Evolutionary conservation across 2,888 invertebrate species (phyloP).

Genomic region (Apodemia zela): DNA sequence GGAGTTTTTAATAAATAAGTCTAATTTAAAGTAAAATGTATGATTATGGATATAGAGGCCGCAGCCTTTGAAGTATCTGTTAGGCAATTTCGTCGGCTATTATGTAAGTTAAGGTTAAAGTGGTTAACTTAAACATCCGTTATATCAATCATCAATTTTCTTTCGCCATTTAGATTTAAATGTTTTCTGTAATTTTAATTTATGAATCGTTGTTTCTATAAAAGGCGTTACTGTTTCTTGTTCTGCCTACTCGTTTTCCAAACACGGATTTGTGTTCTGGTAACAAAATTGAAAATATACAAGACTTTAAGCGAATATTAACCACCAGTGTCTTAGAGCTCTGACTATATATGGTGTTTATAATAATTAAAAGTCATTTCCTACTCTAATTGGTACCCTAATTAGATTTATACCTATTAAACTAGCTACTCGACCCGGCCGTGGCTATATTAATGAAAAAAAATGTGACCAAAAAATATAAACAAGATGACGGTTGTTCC

Average conservation of each 20-base stretch:
- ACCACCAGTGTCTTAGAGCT: too few species aligned
- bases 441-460: too few species aligned
- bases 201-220: neutral
- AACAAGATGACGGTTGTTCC: too few species aligned
- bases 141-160: conserved; percentile 4
- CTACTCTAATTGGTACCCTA: too few species aligned
- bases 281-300: too few species aligned
- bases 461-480: too few species aligned
- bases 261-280: neutral
- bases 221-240: neutral
- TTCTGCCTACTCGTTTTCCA: conserved; percentile 5
- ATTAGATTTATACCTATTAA: too few species aligned
- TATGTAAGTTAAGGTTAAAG: conserved; percentile 13
- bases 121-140: conserved; percentile 7
- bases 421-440: too few species aligned
- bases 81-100: conserved; percentile 11
- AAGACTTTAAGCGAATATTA: too few species aligned
- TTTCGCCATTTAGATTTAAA: neutral
- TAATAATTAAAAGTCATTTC: too few species aligned
- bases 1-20: conserved; percentile 27
- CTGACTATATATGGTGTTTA: too few species aligned
- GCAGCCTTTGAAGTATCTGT: conserved; percentile 1
- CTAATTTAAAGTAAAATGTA: conserved; percentile 12
- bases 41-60: neutral
- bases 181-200: neutral